Conservation (phyloP, 2,113 vertebrate species). For the Nerophis lumbriciformis region DNA sequence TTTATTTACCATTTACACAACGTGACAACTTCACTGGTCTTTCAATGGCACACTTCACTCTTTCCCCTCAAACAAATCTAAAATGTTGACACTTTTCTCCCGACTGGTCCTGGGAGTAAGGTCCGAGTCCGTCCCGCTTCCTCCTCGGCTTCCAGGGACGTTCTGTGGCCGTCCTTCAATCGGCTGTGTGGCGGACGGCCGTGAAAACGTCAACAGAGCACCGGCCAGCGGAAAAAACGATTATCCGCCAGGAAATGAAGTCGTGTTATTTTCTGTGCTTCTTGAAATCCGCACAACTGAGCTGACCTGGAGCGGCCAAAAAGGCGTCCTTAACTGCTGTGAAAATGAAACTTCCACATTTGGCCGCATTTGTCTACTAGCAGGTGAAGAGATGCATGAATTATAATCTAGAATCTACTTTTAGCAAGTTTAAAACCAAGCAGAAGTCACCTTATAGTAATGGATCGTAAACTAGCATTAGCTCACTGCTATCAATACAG, state of each 20-base stretch:
- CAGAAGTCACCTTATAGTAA: no score
- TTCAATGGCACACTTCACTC: not conserved
- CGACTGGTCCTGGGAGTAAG: conserved; percentile 7
- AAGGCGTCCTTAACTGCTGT: not conserved
- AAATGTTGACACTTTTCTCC: conserved; percentile 35
- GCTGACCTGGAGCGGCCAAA: conserved; percentile 1
- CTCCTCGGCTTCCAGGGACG: conserved; percentile 14
- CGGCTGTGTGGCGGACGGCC: conserved; percentile 23
- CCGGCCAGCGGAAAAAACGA: conserved; percentile 12
- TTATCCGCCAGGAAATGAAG: not conserved
- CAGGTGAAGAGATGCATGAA: no score
- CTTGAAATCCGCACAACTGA: not conserved
- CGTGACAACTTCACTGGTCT: no score
- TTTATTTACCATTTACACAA: no score
- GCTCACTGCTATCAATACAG: no score
- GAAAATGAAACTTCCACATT: no score
- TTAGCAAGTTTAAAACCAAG: no score
- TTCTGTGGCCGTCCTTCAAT: conserved; percentile 18
- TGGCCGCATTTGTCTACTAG: no score
- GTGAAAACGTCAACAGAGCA: conserved; percentile 33
- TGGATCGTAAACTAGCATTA: no score
- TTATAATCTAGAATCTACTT: no score
- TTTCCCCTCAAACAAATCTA: conserved; percentile 20
- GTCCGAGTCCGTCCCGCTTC: conserved; percentile 22
- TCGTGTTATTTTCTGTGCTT: not conserved